Conservation (phyloP, 92 coral and sea anemone species). For the Porites lobata region DNA sequence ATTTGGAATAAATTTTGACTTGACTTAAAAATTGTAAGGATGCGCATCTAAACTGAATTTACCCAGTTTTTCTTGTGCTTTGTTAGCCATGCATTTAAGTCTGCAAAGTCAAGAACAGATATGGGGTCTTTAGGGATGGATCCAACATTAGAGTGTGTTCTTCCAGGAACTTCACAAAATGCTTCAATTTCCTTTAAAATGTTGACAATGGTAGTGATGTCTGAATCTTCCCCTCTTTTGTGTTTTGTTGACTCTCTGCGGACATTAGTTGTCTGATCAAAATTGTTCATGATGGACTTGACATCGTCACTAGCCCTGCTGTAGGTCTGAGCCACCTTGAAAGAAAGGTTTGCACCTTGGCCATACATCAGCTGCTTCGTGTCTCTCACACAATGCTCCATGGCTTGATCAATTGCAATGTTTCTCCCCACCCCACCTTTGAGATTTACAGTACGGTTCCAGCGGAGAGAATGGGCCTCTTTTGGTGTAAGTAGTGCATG, state of each 20-base stretch:
- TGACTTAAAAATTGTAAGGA: not conserved
- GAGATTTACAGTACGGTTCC: conserved; percentile 53
- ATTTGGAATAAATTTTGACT: too few species aligned
- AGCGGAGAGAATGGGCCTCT: conserved; percentile 56
- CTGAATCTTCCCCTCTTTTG: conserved; percentile 7
- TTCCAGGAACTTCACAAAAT: conserved; percentile 18
- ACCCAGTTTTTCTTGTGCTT: not conserved
- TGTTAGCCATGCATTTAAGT: not conserved
- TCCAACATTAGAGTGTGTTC: conserved; percentile 31
- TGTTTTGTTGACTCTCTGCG: conserved; percentile 42
- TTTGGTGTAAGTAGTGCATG: conserved; percentile 52
- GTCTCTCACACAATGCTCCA: conserved; percentile 57
- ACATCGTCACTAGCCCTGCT: conserved; percentile 45
- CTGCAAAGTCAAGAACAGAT: conserved; percentile 14
- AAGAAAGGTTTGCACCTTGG: conserved; percentile 63
- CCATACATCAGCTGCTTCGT: conserved; percentile 58
- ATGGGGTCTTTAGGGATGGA: conserved; percentile 46
- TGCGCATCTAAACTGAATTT: not conserved
- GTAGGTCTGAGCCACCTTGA: conserved; percentile 30
- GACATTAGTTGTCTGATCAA: conserved; percentile 25
- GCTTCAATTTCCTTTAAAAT: conserved; percentile 13
- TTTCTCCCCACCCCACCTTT: conserved; percentile 60
- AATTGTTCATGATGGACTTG: conserved; percentile 5
- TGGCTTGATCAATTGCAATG: conserved; percentile 47
- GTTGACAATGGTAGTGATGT: not conserved